Percentiles rank a stretch among this genome's conserved stretches.
These are phyloP conservation scores for Brachypalpus laphriformis DNA, from an alignment of 2,888 invertebrate species.

Conservation along the genomic window DNA sequence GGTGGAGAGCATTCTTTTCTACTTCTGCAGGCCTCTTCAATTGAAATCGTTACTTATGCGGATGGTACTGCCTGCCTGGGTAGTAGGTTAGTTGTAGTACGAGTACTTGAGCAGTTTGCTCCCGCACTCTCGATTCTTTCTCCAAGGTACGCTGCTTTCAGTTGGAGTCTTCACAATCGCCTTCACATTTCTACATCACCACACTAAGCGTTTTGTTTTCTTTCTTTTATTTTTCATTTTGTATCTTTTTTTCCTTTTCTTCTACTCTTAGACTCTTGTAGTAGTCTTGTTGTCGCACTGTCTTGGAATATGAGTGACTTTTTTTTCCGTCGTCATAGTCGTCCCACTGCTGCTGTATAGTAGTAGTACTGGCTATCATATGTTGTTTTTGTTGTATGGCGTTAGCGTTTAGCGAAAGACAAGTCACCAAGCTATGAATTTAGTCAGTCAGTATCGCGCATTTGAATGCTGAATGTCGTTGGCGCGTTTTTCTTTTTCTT, in stretches of 20 bases:
- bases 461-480: constrained; percentile 79
- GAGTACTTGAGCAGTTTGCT: constrained; percentile 17
- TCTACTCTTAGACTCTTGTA: constrained; percentile 52
- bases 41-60: constrained; percentile 48
- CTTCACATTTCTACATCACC: constrained; percentile 52
- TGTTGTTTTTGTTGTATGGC: constrained; percentile 53
- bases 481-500: constrained; percentile 55
- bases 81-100: not conserved
- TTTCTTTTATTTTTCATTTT: constrained; percentile 35
- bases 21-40: constrained; percentile 30
- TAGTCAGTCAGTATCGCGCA: constrained; percentile 80
- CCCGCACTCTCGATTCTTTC: constrained; percentile 37
- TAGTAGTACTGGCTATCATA: constrained; percentile 42
- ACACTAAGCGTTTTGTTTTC: constrained; percentile 42
- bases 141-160: constrained; percentile 7
- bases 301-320: constrained; percentile 68
- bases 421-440: constrained; percentile 67
- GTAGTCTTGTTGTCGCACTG: constrained; percentile 59
- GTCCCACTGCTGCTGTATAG: constrained; percentile 23
- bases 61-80: too few species aligned
- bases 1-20: constrained; percentile 21
- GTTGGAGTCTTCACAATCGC: constrained; percentile 34
- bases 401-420: constrained; percentile 60
- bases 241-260: constrained; percentile 27
- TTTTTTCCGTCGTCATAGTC: constrained; percentile 28